These are phyloP conservation scores for Arrhamphus sclerolepis DNA, from an alignment of 2,797 vertebrate genomes.

Conservation along the genomic window DNA sequence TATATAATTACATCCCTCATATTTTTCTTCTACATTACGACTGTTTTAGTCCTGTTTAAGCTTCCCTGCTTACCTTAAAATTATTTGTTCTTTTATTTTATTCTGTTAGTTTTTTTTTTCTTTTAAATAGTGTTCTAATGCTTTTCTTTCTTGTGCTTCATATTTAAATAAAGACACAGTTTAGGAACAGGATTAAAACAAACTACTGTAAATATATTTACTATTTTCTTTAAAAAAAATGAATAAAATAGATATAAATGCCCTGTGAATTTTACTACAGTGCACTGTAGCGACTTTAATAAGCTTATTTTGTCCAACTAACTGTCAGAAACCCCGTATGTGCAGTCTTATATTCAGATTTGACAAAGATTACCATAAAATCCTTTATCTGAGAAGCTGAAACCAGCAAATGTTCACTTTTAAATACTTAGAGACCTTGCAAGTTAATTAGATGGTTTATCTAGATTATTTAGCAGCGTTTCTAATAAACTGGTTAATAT, in stretches of 20 bases:
- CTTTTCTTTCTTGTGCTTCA: slow-evolving; percentile 8
- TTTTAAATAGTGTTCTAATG: not conserved
- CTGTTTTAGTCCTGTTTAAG: too few species aligned
- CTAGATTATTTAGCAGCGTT: too few species aligned
- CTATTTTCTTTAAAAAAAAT: not conserved
- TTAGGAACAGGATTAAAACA: slow-evolving; percentile 8
- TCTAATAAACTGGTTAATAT: too few species aligned
- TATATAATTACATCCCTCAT: not conserved
- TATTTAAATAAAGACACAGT: slow-evolving; percentile 13
- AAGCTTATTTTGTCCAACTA: not conserved
- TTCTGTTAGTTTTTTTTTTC: not conserved
- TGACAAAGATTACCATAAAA: not conserved
- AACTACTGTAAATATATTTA: too few species aligned
- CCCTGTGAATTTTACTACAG: not conserved
- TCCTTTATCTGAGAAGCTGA: not conserved
- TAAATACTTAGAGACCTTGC: not conserved
- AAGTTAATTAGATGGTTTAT: not conserved
- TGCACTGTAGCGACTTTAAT: slow-evolving; percentile 1
- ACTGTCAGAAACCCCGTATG: slow-evolving; percentile 4
- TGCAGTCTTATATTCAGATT: slow-evolving; percentile 4
- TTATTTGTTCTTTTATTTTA: not conserved
- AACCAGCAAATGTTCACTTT: slow-evolving; percentile 3
- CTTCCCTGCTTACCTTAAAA: too few species aligned
- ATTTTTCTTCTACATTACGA: not conserved
- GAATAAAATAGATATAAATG: not conserved